Evolutionary conservation across 2,113 vertebrate species (phyloP), one percentile per base, ranked within the genome.

Genomic region (Suricata suricatta): DNA sequence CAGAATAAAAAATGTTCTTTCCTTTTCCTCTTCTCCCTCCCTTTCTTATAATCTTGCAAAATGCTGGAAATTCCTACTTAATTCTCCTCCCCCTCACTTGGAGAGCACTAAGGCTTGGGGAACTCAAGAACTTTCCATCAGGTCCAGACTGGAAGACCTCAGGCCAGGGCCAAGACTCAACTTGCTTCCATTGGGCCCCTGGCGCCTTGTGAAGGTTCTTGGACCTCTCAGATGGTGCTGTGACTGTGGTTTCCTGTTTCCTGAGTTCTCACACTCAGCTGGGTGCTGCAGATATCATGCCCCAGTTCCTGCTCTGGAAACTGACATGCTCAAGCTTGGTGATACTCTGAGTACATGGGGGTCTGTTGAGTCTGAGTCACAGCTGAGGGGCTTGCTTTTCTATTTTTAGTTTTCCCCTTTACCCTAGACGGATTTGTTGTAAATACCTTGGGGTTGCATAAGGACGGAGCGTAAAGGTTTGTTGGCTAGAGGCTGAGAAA

Each of bases 181-280:
- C 35, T 6, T 0, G 10, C 27, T 83, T 92, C 47, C 31, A 60
- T 54, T 35, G 13, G 33, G 77, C 41, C 77, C n/a, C 84, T 82
- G 19, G 35, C 0, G 10, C 50, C 47, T 93, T 25, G 23, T 35
- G 27, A 33, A 74, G 54, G 57, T 88, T 80, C 82, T 86, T 35
- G 10, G 74, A 38, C 52, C 27, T 76, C 17, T 79, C 44, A 66
- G 68, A 88, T 84, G 27, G 64, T 88, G 17, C 82, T 84, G 33
- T 21, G 76, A 93, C 72, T 95, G 95, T 79, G 96, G 96, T 96
- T 98, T 98, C 95, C 17, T n/a, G 82, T 47, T 97, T 98, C 93
- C 95, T 96, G 95, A 96, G 83, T 96, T 98, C 97, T 96, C 97
- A 96, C 23, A 79, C 77, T 63, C 81, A 66, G 88, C 29, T 57